These are phyloP conservation scores for Apostichopus californicus DNA, from an alignment of 35 echinoderm and acorn worm genomes.

Conservation along the genomic window DNA sequence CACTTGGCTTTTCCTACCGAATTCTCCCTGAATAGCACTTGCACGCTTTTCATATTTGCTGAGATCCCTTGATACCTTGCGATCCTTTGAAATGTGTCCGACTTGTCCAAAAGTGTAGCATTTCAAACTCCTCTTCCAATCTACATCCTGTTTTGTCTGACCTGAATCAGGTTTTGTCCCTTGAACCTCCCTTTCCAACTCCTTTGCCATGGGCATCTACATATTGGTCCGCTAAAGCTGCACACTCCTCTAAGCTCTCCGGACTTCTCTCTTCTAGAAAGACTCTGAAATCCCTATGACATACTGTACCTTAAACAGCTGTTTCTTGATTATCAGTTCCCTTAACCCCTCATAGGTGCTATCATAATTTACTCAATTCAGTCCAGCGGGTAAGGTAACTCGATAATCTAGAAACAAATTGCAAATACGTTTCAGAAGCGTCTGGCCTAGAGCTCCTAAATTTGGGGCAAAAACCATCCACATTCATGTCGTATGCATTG, in stretches of 20 bases:
- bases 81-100: no score
- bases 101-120: no score
- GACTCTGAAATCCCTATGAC: not conserved
- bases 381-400: slow-evolving; percentile 54
- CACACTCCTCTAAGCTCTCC: not conserved
- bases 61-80: no score
- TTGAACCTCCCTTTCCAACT: not conserved
- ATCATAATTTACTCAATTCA: slow-evolving; percentile 29
- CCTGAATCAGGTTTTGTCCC: no score
- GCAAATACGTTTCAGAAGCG: slow-evolving; percentile 21
- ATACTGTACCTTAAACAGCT: not conserved
- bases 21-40: no score
- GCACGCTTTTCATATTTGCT: no score
- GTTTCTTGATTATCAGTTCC: not conserved
- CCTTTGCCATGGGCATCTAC: no score
- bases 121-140: no score
- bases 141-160: no score
- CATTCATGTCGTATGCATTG: slow-evolving; percentile 47
- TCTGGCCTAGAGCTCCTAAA: slow-evolving; percentile 50
- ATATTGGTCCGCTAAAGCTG: not conserved
- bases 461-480: slow-evolving; percentile 58
- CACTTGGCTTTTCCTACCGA: no score
- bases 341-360: not conserved
- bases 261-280: slow-evolving; percentile 38
- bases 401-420: slow-evolving; percentile 36